Evolutionary conservation across 2,888 invertebrate genomes (phyloP).

Genomic region (Abrostola tripartita): DNA sequence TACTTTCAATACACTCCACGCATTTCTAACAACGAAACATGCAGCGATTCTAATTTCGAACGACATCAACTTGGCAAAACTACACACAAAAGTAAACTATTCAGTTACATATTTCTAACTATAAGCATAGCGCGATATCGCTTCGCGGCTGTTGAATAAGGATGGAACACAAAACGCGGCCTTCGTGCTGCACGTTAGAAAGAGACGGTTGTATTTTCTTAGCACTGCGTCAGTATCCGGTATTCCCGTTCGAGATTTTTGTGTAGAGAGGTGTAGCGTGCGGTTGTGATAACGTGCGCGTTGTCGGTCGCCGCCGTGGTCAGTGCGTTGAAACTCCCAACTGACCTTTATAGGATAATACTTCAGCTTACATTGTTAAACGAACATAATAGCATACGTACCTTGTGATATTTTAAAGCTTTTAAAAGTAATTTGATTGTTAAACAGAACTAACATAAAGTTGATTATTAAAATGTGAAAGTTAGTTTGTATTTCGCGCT

Average conservation of each 20-base stretch:
- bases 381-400: conserved; percentile 17
- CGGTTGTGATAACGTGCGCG: conserved; percentile 64
- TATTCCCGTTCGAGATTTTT: conserved; percentile 82
- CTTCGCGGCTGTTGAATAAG: conserved; percentile 64
- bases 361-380: conserved; percentile 29
- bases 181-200: conserved; percentile 53
- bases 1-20: conserved; percentile 66
- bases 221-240: conserved; percentile 73
- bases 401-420: too few species aligned
- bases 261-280: conserved; percentile 71
- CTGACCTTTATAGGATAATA: conserved; percentile 73
- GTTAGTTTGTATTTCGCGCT: conserved; percentile 29
- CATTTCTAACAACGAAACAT: conserved; percentile 56
- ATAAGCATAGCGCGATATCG: conserved; percentile 70
- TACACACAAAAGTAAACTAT: conserved; percentile 80
- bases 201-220: conserved; percentile 66
- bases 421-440: too few species aligned
- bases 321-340: conserved; percentile 62
- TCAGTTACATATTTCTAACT: conserved; percentile 67
- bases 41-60: conserved; percentile 73
- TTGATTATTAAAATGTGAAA: conserved; percentile 6
- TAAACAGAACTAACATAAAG: too few species aligned
- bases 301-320: conserved; percentile 54
- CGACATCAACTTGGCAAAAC: conserved; percentile 80
- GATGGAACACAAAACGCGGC: conserved; percentile 56